Evolutionary conservation across 2,797 vertebrate species (phyloP).

Genomic region (Crocidura indochinensis): DNA sequence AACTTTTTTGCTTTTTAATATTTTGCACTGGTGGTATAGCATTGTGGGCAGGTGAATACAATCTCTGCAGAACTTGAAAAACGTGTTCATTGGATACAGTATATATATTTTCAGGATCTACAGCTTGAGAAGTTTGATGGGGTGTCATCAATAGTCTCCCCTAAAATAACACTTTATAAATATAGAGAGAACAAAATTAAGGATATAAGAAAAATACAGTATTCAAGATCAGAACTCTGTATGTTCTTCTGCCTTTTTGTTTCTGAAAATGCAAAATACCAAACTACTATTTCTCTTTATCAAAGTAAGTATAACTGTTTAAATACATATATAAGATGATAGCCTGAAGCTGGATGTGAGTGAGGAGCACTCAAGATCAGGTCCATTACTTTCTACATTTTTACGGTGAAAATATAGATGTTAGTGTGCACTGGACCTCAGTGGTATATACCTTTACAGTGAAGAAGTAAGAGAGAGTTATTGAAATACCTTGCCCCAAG

Average conservation of each 20-base stretch:
- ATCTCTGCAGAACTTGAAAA: background rate
- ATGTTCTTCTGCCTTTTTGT: constrained; percentile 5
- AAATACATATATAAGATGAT: constrained; percentile 17
- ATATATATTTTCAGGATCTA: background rate
- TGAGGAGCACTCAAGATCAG: background rate
- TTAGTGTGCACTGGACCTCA: constrained; percentile 40
- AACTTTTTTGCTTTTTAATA: background rate
- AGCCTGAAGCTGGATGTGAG: constrained; percentile 1
- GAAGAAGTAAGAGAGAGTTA: background rate
- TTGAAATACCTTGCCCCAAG: constrained; percentile 47
- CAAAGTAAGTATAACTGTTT: constrained; percentile 41
- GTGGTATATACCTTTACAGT: background rate
- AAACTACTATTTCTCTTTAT: constrained; percentile 11
- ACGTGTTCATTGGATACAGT: background rate
- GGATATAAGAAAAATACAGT: background rate
- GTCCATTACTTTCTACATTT: constrained; percentile 30
- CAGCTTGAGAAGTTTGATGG: no score
- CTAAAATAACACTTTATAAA: background rate
- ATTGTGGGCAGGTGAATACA: no score
- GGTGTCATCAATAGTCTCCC: background rate
- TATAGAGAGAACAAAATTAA: background rate
- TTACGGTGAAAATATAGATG: constrained; percentile 48
- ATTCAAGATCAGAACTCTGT: background rate
- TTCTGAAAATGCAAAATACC: constrained; percentile 31
- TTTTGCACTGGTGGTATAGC: background rate